phyloP scores from a whole-genome alignment of 2,888 invertebrate species.

The Drosophila tanythrix region DNA sequence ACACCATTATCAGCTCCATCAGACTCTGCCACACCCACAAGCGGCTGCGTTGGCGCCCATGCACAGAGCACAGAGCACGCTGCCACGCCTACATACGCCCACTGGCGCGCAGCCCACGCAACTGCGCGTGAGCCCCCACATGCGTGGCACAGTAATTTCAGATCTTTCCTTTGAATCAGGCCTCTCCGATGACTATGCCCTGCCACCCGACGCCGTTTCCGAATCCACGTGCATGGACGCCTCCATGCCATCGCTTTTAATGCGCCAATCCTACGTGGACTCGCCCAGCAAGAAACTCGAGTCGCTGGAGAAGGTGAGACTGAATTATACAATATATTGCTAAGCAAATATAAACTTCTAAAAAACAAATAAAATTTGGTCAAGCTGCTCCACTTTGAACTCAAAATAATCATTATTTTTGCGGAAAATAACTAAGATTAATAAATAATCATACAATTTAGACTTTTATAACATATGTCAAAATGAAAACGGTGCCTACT shows the following conservation, averaged over 20 bases:
- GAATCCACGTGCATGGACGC: slow-evolving; percentile 92
- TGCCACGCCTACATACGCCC: slow-evolving; percentile 69
- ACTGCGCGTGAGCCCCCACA: slow-evolving; percentile 79
- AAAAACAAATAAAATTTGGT: neutral
- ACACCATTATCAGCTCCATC: slow-evolving; percentile 55
- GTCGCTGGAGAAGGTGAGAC: slow-evolving; percentile 91
- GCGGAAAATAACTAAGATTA: neutral
- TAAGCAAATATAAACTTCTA: neutral
- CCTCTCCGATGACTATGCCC: slow-evolving; percentile 97
- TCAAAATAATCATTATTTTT: neutral
- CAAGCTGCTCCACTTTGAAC: neutral
- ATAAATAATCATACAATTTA: neutral
- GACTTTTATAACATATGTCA: neutral
- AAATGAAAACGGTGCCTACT: neutral
- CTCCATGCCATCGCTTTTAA: slow-evolving; percentile 88
- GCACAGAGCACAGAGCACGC: slow-evolving; percentile 62
- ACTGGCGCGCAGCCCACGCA: slow-evolving; percentile 73
- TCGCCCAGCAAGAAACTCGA: slow-evolving; percentile 89
- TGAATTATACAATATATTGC: neutral
- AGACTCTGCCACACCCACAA: slow-evolving; percentile 61
- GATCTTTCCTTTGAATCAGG: slow-evolving; percentile 97
- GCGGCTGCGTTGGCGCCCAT: slow-evolving; percentile 45
- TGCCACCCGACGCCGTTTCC: slow-evolving; percentile 97
- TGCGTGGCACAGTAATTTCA: slow-evolving; percentile 87
- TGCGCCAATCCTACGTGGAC: slow-evolving; percentile 87